Conservation (phyloP, 1,140 invertebrate genomes). For the Drosophila sulfurigaster region DNA sequence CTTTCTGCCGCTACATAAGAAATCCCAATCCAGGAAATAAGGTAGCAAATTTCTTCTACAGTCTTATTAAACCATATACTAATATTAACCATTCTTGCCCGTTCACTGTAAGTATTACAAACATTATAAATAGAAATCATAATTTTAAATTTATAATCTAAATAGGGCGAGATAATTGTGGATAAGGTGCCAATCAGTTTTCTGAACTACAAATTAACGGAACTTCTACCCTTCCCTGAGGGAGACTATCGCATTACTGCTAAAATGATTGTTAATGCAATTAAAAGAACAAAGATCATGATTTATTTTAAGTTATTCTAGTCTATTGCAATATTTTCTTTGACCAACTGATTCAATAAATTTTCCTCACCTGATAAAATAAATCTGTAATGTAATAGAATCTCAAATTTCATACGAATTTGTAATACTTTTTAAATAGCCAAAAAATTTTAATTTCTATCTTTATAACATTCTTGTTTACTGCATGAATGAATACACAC, state of each 20-base stretch:
- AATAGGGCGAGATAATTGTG: neutral
- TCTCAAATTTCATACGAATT: too few relatives aligned
- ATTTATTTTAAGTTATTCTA: neutral
- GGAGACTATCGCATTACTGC: neutral
- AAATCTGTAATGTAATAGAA: too few relatives aligned
- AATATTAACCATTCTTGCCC: constrained; percentile 15
- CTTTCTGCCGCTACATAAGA: neutral
- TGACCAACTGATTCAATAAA: too few relatives aligned
- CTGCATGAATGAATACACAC: too few relatives aligned
- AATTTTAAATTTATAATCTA: neutral
- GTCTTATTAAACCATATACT: neutral
- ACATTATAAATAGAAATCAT: neutral
- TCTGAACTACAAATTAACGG: constrained; percentile 6
- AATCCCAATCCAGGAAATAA: constrained; percentile 16
- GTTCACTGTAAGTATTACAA: neutral
- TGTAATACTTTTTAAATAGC: too few relatives aligned
- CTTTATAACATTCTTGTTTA: too few relatives aligned
- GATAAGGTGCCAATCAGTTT: constrained; percentile 7
- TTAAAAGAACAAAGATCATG: neutral
- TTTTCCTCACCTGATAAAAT: too few relatives aligned
- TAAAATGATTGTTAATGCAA: neutral
- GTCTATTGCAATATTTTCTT: neutral
- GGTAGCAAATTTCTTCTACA: neutral
- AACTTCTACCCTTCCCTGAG: neutral
- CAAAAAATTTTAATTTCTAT: neutral